phyloP scores from a whole-genome alignment of 2,888 invertebrate species.

The Eristalinus sepulchralis region DNA sequence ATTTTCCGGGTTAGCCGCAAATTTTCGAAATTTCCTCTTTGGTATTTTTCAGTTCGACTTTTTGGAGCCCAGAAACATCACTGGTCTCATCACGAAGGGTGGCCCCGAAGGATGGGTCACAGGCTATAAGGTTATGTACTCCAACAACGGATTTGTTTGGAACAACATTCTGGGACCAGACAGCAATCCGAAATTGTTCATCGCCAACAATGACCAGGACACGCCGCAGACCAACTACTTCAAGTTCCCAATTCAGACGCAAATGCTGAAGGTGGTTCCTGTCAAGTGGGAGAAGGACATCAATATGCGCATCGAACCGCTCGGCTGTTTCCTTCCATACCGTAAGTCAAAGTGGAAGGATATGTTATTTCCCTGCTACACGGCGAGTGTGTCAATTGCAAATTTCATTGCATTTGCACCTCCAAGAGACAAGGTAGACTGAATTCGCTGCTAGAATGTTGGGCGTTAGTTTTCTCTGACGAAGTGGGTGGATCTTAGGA shows the following conservation, averaged over 20 bases:
- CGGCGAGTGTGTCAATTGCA: too few relatives aligned
- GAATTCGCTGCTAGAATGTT: too few relatives aligned
- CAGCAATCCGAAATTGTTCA: slow-evolving; percentile 84
- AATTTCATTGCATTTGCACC: too few relatives aligned
- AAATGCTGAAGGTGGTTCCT: slow-evolving; percentile 87
- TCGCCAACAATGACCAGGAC: slow-evolving; percentile 87
- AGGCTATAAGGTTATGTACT: slow-evolving; percentile 88
- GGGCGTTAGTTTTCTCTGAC: too few relatives aligned
- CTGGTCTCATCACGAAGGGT: slow-evolving; percentile 89
- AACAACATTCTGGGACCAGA: slow-evolving; percentile 84
- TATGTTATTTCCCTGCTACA: too few relatives aligned
- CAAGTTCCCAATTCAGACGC: slow-evolving; percentile 87
- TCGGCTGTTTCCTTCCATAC: slow-evolving; percentile 90
- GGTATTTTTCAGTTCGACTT: slow-evolving; percentile 85
- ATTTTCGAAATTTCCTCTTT: neutral
- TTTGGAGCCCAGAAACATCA: slow-evolving; percentile 87
- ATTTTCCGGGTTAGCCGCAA: neutral
- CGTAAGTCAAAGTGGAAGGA: slow-evolving; percentile 80
- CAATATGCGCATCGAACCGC: slow-evolving; percentile 88
- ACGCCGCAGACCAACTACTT: slow-evolving; percentile 86
- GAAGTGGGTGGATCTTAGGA: too few relatives aligned
- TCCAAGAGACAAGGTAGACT: too few relatives aligned
- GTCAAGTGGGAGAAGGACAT: slow-evolving; percentile 87
- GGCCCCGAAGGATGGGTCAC: slow-evolving; percentile 88
- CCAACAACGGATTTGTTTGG: slow-evolving; percentile 87